Evolutionary conservation across 1,140 invertebrate species (phyloP).

Genomic region (Anastrepha obliqua): DNA sequence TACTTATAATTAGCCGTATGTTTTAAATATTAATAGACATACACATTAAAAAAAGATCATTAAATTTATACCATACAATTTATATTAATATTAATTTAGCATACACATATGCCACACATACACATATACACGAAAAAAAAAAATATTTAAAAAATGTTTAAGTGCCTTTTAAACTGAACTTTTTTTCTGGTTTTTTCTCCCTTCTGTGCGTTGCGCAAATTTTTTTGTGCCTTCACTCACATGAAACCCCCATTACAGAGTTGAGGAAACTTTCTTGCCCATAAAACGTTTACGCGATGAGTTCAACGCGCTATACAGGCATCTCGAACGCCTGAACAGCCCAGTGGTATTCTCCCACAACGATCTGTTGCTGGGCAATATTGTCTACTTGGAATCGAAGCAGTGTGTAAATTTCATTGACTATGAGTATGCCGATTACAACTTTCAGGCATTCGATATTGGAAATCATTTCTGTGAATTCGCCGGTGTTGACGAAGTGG

Average conservation of each 20-base stretch:
- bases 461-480: constrained; percentile 99
- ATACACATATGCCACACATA: background rate
- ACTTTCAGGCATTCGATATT: constrained; percentile 97
- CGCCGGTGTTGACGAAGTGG: constrained; percentile 88
- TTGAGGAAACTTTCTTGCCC: constrained; percentile 80
- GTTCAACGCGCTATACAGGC: constrained; percentile 80
- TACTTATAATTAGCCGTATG: background rate
- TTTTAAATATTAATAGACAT: background rate
- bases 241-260: constrained; percentile 76
- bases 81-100: background rate
- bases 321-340: constrained; percentile 81
- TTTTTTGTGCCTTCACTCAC: constrained; percentile 4
- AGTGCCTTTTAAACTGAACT: constrained; percentile 11
- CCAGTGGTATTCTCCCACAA: constrained; percentile 98
- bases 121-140: background rate
- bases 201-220: constrained; percentile 36
- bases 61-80: background rate
- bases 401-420: constrained; percentile 94
- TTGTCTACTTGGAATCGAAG: constrained; percentile 86
- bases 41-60: background rate
- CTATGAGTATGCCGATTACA: constrained; percentile 96
- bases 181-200: constrained; percentile 7
- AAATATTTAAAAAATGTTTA: background rate
- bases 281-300: constrained; percentile 82
- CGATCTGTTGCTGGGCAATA: constrained; percentile 95